Conservation (phyloP, 2,113 vertebrate species). For the Lanius collurio region DNA sequence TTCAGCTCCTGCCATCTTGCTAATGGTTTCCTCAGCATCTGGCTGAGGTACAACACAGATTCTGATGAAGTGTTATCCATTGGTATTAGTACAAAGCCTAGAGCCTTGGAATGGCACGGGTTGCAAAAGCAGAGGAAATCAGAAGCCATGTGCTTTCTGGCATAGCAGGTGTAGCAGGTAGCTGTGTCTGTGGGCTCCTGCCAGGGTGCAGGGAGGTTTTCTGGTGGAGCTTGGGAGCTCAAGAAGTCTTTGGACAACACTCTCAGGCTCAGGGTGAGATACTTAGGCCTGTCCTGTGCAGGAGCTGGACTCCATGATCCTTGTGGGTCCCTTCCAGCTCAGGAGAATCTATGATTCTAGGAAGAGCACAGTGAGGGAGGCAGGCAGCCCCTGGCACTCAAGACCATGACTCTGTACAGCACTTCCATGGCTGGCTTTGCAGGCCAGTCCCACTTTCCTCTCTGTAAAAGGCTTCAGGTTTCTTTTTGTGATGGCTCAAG, state of each 20-base stretch:
- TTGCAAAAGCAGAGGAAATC: neutral
- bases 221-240: neutral
- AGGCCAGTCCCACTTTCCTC: neutral
- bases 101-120: neutral
- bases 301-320: accelerated
- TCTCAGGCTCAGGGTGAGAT: neutral
- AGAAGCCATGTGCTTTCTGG: neutral
- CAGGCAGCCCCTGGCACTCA: neutral
- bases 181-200: neutral
- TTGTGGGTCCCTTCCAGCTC: neutral
- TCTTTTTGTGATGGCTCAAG: neutral
- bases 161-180: neutral
- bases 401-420: neutral
- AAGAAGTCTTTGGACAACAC: neutral
- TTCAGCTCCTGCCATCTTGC: neutral
- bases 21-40: neutral
- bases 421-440: neutral
- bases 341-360: neutral
- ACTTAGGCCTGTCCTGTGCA: neutral
- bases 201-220: neutral
- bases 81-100: neutral
- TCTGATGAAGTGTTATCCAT: neutral
- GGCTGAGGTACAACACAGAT: neutral
- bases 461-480: neutral
- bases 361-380: neutral